Conservation (phyloP, 2,797 vertebrate genomes). For the Chaetophractus vellerosus region DNA sequence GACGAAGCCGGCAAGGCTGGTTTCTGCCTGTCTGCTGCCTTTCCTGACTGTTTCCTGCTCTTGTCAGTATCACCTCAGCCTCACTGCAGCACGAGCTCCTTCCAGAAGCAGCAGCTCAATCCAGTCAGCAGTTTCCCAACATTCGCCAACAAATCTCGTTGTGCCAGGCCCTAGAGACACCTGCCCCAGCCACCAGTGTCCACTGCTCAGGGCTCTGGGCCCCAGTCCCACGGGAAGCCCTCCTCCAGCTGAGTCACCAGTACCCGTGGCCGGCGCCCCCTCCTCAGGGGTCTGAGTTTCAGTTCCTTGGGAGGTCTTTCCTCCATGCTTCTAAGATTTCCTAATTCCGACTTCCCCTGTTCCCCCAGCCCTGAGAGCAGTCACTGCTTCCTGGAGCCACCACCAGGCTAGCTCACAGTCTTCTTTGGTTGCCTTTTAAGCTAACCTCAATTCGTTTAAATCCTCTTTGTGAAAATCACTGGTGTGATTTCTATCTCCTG, state of each 20-base stretch:
- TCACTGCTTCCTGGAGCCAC: background rate
- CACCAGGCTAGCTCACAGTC: background rate
- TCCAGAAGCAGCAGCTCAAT: background rate
- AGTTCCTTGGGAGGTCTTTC: background rate
- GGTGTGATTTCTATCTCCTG: background rate
- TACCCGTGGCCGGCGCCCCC: rapidly evolving
- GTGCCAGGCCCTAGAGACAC: background rate
- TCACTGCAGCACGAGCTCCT: background rate
- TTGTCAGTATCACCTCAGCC: background rate
- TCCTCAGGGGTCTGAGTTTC: background rate
- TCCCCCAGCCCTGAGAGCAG: too few species aligned
- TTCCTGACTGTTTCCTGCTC: background rate
- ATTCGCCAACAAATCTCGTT: background rate
- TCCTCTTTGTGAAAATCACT: conserved; percentile 48
- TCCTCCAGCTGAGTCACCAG: background rate
- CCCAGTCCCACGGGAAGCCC: background rate
- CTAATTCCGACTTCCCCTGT: background rate
- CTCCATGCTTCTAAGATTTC: background rate
- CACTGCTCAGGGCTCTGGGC: background rate
- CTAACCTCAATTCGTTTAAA: conserved; percentile 12
- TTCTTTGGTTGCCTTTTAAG: background rate
- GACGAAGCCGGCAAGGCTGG: background rate
- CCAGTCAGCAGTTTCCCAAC: background rate
- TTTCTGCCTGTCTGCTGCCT: background rate
- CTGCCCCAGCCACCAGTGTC: background rate